Evolutionary conservation across 2,888 invertebrate genomes (phyloP).

Genomic region (Drosophila tanythrix): DNA sequence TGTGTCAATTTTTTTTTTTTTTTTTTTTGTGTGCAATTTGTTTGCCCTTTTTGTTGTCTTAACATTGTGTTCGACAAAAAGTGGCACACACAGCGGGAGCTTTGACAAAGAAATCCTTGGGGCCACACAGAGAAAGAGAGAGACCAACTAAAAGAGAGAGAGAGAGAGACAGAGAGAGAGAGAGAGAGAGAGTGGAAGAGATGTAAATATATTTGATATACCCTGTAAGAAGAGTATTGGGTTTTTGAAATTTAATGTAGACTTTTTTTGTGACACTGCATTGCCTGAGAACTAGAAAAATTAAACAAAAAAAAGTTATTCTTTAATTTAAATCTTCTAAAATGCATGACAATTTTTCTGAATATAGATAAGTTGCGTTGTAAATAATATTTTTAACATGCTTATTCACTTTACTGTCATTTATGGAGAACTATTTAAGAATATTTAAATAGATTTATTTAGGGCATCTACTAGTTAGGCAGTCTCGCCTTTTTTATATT

Average conservation of each 20-base stretch:
- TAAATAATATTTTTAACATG: neutral
- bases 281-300: neutral
- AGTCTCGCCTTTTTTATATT: neutral
- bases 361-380: neutral
- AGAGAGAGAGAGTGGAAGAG: neutral
- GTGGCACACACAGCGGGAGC: slow-evolving; percentile 36
- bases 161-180: too few relatives aligned
- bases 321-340: neutral
- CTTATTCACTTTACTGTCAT: too few relatives aligned
- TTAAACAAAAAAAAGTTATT: neutral
- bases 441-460: neutral
- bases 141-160: neutral
- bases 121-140: slow-evolving; percentile 11
- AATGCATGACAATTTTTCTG: neutral
- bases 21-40: slow-evolving; percentile 23
- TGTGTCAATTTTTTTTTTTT: slow-evolving; percentile 13
- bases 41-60: slow-evolving; percentile 48
- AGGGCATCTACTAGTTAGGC: slow-evolving; percentile 2
- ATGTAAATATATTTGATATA: slow-evolving; percentile 19
- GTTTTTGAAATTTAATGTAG: neutral
- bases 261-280: neutral
- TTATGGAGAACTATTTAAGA: neutral
- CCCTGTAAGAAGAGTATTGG: neutral
- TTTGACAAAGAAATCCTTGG: slow-evolving; percentile 51
- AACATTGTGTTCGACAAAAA: slow-evolving; percentile 29